Evolutionary conservation across 2,113 vertebrate species (phyloP).

Genomic region (Cranoglanis bouderius): DNA sequence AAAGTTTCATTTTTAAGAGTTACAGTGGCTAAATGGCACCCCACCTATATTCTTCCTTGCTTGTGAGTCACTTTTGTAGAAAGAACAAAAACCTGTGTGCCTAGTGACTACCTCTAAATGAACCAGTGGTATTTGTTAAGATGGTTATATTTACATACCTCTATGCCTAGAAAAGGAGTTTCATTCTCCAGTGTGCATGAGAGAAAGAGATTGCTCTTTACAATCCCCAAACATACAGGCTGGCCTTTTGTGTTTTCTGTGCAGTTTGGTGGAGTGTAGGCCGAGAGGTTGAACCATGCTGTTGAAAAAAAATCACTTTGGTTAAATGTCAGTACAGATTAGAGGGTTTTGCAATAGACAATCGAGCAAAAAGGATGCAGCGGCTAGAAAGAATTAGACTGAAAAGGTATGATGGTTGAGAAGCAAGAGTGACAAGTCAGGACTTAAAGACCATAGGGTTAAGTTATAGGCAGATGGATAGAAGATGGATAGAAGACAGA

Average conservation of each 20-base stretch:
- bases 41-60: background rate
- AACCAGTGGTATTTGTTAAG: background rate
- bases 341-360: background rate
- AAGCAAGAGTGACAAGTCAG: background rate
- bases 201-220: conserved; percentile 48
- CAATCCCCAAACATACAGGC: conserved; percentile 58
- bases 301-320: background rate
- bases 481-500: background rate
- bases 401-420: background rate
- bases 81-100: background rate
- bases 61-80: background rate
- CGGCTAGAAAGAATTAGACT: background rate
- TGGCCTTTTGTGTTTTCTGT: accelerated
- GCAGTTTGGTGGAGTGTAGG: background rate
- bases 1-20: background rate
- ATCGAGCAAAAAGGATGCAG: background rate
- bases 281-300: conserved; percentile 61
- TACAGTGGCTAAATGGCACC: background rate
- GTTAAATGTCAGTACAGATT: background rate
- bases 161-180: conserved; percentile 50
- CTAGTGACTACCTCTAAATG: too few relatives aligned
- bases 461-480: background rate
- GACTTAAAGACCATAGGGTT: background rate
- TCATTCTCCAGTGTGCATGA: conserved; percentile 41
- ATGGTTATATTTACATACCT: conserved; percentile 56